Evolutionary conservation across 2,113 vertebrate species (phyloP).

Genomic region (Anarhynchus alexandrinus): DNA sequence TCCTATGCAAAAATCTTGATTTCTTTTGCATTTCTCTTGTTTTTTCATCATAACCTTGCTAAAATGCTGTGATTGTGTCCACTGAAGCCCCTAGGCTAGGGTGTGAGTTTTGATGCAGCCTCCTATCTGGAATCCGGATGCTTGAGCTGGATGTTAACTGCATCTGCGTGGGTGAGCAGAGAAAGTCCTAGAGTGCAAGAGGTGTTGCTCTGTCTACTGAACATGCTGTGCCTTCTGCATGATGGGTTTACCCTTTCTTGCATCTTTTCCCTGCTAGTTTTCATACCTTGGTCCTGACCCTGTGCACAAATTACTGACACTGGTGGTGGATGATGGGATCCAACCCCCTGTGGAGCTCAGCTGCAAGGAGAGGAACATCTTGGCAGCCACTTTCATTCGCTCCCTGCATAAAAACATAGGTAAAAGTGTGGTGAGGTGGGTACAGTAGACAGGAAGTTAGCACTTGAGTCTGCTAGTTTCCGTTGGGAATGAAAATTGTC

Average conservation of each 20-base stretch:
- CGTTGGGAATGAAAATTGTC: not conserved
- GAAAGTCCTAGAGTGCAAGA: not conserved
- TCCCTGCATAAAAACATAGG: conserved; percentile 98
- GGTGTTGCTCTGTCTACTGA: conserved; percentile 9
- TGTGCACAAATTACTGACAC: conserved; percentile 91
- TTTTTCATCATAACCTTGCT: not conserved
- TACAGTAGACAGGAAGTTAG: conserved; percentile 2
- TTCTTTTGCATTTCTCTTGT: not conserved
- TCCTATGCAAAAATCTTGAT: not conserved
- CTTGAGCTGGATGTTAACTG: not conserved
- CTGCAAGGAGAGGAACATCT: conserved; percentile 98
- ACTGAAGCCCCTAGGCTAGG: not conserved
- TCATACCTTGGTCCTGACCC: conserved; percentile 94
- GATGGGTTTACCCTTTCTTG: conserved; percentile 49
- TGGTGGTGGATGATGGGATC: conserved; percentile 97
- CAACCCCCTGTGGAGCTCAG: conserved; percentile 97
- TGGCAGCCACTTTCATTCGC: conserved; percentile 97
- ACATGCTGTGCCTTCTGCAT: conserved; percentile 31
- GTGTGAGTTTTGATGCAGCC: not conserved
- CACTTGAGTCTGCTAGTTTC: not conserved
- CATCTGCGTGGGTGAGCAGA: not conserved
- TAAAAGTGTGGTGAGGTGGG: conserved; percentile 63
- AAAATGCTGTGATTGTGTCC: not conserved
- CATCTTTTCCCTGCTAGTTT: conserved; percentile 79
- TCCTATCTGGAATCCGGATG: not conserved